Conservation (phyloP, 2,113 vertebrate genomes). For the Oenanthe oenanthe region DNA sequence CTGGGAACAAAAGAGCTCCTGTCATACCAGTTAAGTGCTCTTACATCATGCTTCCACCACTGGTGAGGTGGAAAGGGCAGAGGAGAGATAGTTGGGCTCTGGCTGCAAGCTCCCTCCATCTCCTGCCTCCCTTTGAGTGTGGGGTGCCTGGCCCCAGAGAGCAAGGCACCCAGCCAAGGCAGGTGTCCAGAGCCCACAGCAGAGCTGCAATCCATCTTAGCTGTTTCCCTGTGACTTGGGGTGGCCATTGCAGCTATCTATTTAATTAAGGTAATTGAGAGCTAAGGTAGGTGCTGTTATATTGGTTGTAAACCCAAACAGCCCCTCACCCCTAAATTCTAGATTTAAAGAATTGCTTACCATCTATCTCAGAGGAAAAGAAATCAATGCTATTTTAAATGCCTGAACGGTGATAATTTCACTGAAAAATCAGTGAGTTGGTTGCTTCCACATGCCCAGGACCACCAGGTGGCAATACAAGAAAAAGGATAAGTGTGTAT, state of each 20-base stretch:
- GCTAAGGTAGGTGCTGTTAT: rapidly evolving
- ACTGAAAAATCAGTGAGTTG: not conserved
- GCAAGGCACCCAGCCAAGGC: not conserved
- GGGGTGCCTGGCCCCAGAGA: rapidly evolving
- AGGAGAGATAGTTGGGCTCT: not conserved
- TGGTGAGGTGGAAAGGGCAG: not conserved
- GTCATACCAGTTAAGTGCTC: too few relatives aligned
- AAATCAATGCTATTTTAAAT: not conserved
- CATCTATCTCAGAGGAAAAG: not conserved
- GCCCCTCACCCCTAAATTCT: not conserved
- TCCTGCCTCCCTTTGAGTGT: not conserved
- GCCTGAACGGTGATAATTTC: not conserved
- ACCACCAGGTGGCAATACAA: conserved; percentile 63
- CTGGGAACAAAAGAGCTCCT: not conserved
- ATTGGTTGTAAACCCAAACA: not conserved
- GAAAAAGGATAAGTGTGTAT: not conserved
- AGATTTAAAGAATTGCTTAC: not conserved
- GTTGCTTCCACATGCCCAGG: not conserved
- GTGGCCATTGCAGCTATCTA: not conserved
- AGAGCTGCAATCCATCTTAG: not conserved
- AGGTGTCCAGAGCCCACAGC: not conserved
- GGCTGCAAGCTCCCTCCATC: not conserved
- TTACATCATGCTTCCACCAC: rapidly evolving
- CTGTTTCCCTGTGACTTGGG: not conserved
- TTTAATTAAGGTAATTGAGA: not conserved